phyloP scores from a whole-genome alignment of 2,888 invertebrate species.

The Metallyticus violacea region DNA sequence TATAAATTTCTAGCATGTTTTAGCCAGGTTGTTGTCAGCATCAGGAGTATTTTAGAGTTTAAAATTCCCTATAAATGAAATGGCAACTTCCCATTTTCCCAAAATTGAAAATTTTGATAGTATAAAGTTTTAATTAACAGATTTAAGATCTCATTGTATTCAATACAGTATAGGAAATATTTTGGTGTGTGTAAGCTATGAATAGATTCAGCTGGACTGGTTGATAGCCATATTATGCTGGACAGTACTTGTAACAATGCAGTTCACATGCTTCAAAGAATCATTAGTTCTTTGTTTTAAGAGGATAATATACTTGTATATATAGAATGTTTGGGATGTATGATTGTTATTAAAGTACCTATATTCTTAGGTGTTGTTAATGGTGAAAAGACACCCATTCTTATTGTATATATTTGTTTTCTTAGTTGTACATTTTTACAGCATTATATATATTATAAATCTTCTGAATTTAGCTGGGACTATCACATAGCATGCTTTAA shows the following conservation, averaged over 20 bases:
- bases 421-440: slow-evolving; percentile 32
- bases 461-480: slow-evolving; percentile 25
- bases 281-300: background rate
- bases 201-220: background rate
- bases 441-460: slow-evolving; percentile 22
- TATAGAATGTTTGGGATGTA: background rate
- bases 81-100: background rate
- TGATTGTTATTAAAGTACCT: slow-evolving; percentile 7
- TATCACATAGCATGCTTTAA: slow-evolving; percentile 22
- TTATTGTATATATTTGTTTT: slow-evolving; percentile 28
- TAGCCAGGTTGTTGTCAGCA: background rate
- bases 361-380: slow-evolving; percentile 26
- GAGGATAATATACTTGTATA: background rate
- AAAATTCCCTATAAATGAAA: background rate
- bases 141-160: background rate
- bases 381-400: slow-evolving; percentile 28
- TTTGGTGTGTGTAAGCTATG: background rate
- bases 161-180: background rate
- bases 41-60: background rate
- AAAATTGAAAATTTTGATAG: background rate
- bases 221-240: background rate
- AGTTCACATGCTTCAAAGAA: slow-evolving; percentile 1
- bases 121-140: background rate
- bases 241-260: background rate
- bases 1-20: background rate